These are phyloP conservation scores for Portevinia maculata DNA, from an alignment of 2,888 invertebrate genomes.

Conservation along the genomic window DNA sequence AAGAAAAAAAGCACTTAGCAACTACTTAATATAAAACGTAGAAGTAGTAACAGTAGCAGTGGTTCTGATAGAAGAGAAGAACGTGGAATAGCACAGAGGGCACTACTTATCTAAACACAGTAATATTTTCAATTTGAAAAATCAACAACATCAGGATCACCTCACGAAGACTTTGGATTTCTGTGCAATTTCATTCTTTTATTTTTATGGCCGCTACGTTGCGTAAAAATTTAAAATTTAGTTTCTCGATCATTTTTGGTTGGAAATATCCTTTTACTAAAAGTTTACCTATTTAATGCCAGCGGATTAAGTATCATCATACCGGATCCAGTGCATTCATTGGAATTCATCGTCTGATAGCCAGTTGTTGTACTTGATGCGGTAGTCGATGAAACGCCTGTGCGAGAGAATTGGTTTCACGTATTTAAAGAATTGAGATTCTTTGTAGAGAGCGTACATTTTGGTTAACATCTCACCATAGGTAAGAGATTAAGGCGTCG, in stretches of 20 bases:
- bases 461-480: conserved; percentile 27
- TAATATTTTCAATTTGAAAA: conserved; percentile 11
- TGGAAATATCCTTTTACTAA: conserved; percentile 26
- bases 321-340: conserved; percentile 45
- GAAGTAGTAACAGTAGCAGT: not conserved
- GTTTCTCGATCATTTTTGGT: conserved; percentile 24
- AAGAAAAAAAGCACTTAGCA: conserved; percentile 23
- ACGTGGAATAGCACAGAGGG: not conserved
- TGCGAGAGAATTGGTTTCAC: conserved; percentile 40
- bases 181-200: conserved; percentile 66
- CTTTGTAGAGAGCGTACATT: not conserved
- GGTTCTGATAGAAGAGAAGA: not conserved
- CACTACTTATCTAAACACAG: conserved; percentile 7
- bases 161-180: conserved; percentile 52
- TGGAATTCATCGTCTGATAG: conserved; percentile 43
- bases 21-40: conserved; percentile 6
- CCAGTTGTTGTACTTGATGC: conserved; percentile 43
- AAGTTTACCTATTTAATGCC: conserved; percentile 62
- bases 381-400: conserved; percentile 68
- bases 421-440: conserved; percentile 13
- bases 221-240: conserved; percentile 51
- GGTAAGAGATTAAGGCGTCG: not conserved
- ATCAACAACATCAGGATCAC: conserved; percentile 32
- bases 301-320: conserved; percentile 68
- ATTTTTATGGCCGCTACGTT: conserved; percentile 46